Evolutionary conservation across 2,797 vertebrate species (phyloP), one percentile per base, ranked within the genome.

Genomic region (Alca torda): DNA sequence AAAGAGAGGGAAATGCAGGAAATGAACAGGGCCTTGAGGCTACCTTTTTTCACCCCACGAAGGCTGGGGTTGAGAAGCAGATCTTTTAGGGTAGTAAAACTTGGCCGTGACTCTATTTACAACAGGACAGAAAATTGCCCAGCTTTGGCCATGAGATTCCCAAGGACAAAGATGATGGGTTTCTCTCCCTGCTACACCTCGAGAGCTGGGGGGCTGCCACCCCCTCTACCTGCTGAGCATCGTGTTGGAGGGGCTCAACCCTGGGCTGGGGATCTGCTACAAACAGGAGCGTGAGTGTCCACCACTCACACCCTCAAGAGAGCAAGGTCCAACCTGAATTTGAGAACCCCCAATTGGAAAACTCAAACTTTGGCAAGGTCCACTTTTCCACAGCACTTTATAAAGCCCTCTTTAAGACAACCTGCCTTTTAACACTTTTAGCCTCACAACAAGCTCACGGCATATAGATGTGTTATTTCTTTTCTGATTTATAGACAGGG

Each of bases 361-460:
- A 21, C 1, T 3, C 24, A 46, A 12, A 28, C 68, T 68, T 89
- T 75, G 51, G 15, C 26, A 60, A 79, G n/a, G 10, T 63, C 24
- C 48, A 70, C 10, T 64, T 90, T 75, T 21, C 51, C 50, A 46
- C 19, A 30, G 10, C 11, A 68, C 7, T 74, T 91, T 39, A 39
- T 73, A 43, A 56, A 65, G 24, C 2, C 6, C 9, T 89, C 35
- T 79, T 70, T 6, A 67, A 77, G 60, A 26, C 26, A 91, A 8
- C 6, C 21, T 50, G 25, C 35, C 31, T 77, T 95, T 90, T 83
- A 59, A 85, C 53, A 17, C 35, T 63, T 70, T 51, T 46, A 50
- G 50, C 41, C 57, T 75, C 75, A 31, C 24, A 61, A 9, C 9
- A 39, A 13, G 30, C 20, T 65, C 5, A 2, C 0, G 0, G 46